Conservation (phyloP, 2,797 vertebrate genomes). For the Arctocebus calabarensis region DNA sequence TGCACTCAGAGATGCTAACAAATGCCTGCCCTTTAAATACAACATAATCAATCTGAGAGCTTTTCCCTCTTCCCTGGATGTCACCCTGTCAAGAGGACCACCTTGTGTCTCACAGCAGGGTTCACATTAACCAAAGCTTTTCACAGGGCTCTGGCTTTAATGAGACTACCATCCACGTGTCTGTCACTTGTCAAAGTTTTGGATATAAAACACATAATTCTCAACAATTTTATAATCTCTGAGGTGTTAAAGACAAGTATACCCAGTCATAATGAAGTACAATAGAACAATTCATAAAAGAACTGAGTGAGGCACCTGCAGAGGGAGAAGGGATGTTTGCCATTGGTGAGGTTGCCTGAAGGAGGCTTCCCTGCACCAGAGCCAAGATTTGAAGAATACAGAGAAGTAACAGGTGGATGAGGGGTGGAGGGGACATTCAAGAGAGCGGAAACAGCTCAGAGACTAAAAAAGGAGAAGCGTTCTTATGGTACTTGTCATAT, state of each 20-base stretch:
- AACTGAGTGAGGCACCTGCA: neutral
- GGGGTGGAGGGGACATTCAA: neutral
- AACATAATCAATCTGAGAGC: neutral
- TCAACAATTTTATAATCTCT: conserved; percentile 4
- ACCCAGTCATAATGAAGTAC: neutral
- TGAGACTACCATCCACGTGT: neutral
- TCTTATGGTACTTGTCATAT: neutral
- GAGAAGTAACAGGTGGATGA: neutral
- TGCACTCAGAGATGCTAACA: neutral
- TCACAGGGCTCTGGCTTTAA: neutral
- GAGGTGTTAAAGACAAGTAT: neutral
- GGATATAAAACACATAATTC: conserved; percentile 14
- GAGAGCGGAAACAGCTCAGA: neutral
- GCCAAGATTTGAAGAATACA: neutral
- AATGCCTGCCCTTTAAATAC: neutral
- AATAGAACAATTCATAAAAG: neutral
- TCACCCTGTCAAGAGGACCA: neutral
- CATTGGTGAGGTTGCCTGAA: neutral
- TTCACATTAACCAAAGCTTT: neutral
- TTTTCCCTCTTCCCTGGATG: neutral
- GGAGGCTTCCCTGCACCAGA: neutral
- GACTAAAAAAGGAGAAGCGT: neutral
- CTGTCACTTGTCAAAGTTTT: neutral
- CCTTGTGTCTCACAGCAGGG: neutral
- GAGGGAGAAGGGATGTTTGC: neutral